Base-by-base conservation (phyloP, 2,888 invertebrate genomes). In the Aphodius sticticus region DNA sequence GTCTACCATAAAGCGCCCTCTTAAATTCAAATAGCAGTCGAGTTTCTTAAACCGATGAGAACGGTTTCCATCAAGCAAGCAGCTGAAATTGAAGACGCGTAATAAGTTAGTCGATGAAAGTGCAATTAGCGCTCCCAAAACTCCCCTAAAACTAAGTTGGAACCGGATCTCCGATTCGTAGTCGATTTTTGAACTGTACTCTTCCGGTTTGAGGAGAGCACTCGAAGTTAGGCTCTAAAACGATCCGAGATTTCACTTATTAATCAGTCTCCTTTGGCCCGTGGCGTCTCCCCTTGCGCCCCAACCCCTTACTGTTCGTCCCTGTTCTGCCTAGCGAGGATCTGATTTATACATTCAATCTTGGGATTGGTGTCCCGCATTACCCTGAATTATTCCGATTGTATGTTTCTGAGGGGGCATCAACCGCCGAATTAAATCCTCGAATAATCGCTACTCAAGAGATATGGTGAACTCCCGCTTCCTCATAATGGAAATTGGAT, bases 321-420 rank as follows among this genome's bases (percentile, higher is more conserved):
- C 53, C 53, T 53, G 53, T 53, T 53, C 53, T 53, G 53, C 53
- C 53, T 53, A 12, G 53, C 53, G 12, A 53, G 53, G 53, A 53
- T 74, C 74, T 74, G 74, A 74, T 74, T 74, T 74, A 74, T 74
- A 74, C 74, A 74, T 74, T 74, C 26, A 74, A 74, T 74, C 74
- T 74, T 36, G 74, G 37, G 35, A 74, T 74, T 74, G 74, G 36
- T n/a, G 74, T 74, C 35, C 35, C 37, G 36, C 74, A 74, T 74
- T 74, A 26, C 36, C 37, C 15, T n/a, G 74, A 74, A 74, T 74
- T 35, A 37, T 74, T 74, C 35, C 36, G 36, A 53, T 53, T 53
- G 53, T 53, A 53, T 53, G 53, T 53, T 53, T 53, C 53, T 53
- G 53, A 2, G 53, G 12, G 53, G 53, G 53, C 53, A 53, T 53